Conservation (phyloP, 2,888 invertebrate genomes). For the Patella depressa region DNA sequence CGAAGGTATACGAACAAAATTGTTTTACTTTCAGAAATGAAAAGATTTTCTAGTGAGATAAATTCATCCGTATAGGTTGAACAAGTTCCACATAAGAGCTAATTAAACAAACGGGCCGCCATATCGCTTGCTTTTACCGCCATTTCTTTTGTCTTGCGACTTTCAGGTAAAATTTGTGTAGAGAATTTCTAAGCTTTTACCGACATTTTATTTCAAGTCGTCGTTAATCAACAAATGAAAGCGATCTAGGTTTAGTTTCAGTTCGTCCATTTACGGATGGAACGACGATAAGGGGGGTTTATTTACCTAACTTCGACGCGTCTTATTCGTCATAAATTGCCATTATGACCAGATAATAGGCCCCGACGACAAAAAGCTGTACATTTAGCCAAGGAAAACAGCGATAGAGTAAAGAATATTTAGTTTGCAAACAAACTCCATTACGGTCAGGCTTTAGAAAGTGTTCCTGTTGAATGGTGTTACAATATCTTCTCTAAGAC, state of each 20-base stretch:
- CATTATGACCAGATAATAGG: constrained; percentile 8
- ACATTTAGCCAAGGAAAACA: constrained; percentile 6
- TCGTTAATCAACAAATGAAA: background rate
- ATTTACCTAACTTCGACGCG: background rate
- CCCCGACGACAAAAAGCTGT: constrained; percentile 5
- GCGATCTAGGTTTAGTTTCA: background rate
- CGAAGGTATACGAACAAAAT: too few species aligned
- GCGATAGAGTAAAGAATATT: background rate
- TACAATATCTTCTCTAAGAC: too few species aligned
- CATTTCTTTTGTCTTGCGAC: constrained; percentile 1
- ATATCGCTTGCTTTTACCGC: constrained; percentile 2
- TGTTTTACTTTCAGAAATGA: too few species aligned
- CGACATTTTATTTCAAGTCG: background rate
- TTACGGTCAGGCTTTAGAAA: too few species aligned
- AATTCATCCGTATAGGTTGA: too few species aligned
- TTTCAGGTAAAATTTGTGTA: constrained; percentile 2
- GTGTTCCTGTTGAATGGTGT: too few species aligned
- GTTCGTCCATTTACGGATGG: background rate
- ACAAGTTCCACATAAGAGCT: background rate
- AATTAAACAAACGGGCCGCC: background rate
- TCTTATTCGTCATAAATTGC: background rate
- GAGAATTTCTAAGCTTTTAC: constrained; percentile 7
- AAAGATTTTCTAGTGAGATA: too few species aligned
- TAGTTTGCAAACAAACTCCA: background rate
- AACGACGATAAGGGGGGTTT: background rate